Percentiles rank a stretch among this genome's conserved stretches.
Evolutionary conservation across 2,797 vertebrate species (phyloP).

Genomic region (Catostomus latipinnis): DNA sequence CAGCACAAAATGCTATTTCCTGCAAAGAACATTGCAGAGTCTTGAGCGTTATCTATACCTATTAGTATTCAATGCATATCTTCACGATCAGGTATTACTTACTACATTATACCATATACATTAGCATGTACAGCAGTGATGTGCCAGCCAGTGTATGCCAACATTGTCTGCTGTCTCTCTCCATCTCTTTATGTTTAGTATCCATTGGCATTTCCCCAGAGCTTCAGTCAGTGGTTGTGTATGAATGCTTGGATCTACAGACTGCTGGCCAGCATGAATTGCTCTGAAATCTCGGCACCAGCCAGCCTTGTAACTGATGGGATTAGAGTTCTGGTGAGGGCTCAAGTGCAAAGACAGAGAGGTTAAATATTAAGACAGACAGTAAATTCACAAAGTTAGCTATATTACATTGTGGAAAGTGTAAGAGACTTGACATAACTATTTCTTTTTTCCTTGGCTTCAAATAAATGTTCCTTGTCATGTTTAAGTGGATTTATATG

Average conservation of each 20-base stretch:
- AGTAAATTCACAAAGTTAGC: too few relatives aligned
- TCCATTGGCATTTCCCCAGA: slow-evolving; percentile 84
- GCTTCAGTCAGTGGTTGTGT: slow-evolving; percentile 88
- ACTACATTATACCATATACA: not conserved
- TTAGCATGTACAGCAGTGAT: not conserved
- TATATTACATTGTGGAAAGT: not conserved
- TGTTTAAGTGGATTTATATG: too few relatives aligned
- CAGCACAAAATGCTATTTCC: slow-evolving; percentile 70
- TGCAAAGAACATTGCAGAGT: slow-evolving; percentile 77
- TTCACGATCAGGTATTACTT: slow-evolving; percentile 82
- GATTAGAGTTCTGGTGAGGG: slow-evolving; percentile 75
- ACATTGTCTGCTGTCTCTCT: not conserved
- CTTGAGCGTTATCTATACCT: slow-evolving; percentile 84
- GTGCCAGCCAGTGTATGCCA: not conserved
- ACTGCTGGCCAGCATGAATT: slow-evolving; percentile 73
- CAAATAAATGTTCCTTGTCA: too few relatives aligned
- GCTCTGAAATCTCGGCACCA: slow-evolving; percentile 66
- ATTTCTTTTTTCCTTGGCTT: too few relatives aligned
- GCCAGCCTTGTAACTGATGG: slow-evolving; percentile 76
- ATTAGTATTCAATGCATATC: slow-evolving; percentile 85
- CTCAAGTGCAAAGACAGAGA: not conserved
- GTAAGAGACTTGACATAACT: not conserved
- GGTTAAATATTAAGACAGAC: not conserved
- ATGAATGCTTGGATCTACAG: slow-evolving; percentile 84
- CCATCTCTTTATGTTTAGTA: slow-evolving; percentile 69